phyloP scores from a whole-genome alignment of 2,888 invertebrate genomes.

The Drosophila robusta region DNA sequence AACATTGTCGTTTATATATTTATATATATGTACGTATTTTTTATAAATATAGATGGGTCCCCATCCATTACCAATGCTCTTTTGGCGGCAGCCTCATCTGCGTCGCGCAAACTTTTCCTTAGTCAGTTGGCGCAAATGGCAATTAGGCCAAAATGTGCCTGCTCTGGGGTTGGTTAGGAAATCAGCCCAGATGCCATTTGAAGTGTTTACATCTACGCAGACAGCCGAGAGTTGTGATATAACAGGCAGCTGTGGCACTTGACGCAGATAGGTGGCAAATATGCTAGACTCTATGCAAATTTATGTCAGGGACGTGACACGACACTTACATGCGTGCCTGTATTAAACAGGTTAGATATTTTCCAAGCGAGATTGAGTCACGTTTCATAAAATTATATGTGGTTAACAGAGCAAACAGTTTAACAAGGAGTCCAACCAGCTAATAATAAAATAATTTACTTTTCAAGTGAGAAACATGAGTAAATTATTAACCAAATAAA shows the following conservation, averaged over 20 bases:
- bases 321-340: constrained; percentile 6
- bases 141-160: constrained; percentile 46
- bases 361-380: constrained; percentile 49
- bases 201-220: constrained; percentile 6
- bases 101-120: constrained; percentile 31
- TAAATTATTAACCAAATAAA: constrained; percentile 4
- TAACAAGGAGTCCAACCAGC: constrained; percentile 8
- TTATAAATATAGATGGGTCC: neutral
- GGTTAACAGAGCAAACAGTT: neutral
- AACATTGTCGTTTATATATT: constrained; percentile 1
- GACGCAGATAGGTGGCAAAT: constrained; percentile 5
- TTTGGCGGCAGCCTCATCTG: constrained; percentile 40
- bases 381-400: constrained; percentile 37
- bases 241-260: constrained; percentile 15
- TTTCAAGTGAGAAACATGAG: neutral
- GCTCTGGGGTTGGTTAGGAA: neutral
- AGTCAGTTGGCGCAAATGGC: constrained; percentile 29
- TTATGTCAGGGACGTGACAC: constrained; percentile 41
- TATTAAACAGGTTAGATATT: constrained; percentile 14
- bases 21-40: neutral
- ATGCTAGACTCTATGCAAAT: constrained; percentile 44
- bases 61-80: constrained; percentile 29
- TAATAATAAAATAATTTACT: constrained; percentile 9
- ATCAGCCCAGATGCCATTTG: constrained; percentile 7
- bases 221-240: constrained; percentile 10